These are phyloP conservation scores for Luffia ferchaultella DNA, from an alignment of 2,888 invertebrate species.

Conservation along the genomic window DNA sequence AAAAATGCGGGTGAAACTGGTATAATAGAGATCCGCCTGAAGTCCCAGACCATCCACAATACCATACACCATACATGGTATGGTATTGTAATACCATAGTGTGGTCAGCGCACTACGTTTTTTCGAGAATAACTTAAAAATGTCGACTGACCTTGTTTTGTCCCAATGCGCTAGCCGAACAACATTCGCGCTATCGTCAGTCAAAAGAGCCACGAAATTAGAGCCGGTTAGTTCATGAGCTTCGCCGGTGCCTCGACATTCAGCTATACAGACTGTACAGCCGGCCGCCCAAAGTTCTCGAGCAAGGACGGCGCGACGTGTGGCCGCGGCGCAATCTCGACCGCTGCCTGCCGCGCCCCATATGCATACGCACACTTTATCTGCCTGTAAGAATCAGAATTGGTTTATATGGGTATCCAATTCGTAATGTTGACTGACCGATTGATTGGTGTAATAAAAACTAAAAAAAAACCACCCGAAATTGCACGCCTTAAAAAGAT, in stretches of 20 bases:
- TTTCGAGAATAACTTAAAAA: too few relatives aligned
- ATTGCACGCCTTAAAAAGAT: too few relatives aligned
- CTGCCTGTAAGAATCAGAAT: constrained; percentile 22
- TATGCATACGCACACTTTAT: constrained; percentile 35
- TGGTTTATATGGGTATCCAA: too few relatives aligned
- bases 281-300: constrained; percentile 76
- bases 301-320: constrained; percentile 28
- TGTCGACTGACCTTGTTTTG: constrained; percentile 21
- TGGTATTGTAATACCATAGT: too few relatives aligned
- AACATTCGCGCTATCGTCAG: constrained; percentile 17
- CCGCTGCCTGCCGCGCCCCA: constrained; percentile 31
- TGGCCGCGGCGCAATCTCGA: constrained; percentile 27
- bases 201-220: constrained; percentile 40
- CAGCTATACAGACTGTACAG: constrained; percentile 67
- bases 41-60: too few relatives aligned
- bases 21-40: too few relatives aligned
- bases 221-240: constrained; percentile 70
- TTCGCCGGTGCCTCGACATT: constrained; percentile 69
- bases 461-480: too few relatives aligned
- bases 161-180: constrained; percentile 24
- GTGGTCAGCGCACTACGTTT: too few relatives aligned
- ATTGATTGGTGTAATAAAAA: too few relatives aligned
- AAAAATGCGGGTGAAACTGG: too few relatives aligned
- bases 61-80: too few relatives aligned
- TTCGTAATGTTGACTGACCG: too few relatives aligned